phyloP scores from a whole-genome alignment of 2,888 invertebrate species.

The Meiosimyza decipiens region DNA sequence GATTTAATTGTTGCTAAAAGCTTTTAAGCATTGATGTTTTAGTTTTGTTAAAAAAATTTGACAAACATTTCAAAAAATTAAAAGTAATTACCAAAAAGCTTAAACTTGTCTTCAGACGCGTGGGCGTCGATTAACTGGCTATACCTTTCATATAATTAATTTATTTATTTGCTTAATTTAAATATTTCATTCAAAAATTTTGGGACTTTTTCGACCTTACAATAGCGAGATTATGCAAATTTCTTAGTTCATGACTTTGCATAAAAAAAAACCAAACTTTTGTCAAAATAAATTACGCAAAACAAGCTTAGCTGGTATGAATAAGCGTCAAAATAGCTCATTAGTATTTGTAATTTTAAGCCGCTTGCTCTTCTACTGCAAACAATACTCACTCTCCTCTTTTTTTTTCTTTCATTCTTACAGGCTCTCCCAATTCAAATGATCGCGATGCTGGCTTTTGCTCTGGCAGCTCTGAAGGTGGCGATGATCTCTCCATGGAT shows the following conservation, averaged over 20 bases:
- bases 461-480: conserved; percentile 71
- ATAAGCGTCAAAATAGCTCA: not conserved
- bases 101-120: conserved; percentile 24
- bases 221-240: conserved; percentile 32
- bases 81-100: no score
- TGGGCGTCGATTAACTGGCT: conserved; percentile 31
- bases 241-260: not conserved
- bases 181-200: not conserved
- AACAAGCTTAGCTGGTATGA: no score
- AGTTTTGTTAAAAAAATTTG: no score
- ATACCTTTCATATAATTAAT: not conserved
- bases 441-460: conserved; percentile 78
- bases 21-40: no score
- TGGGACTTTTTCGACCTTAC: not conserved
- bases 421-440: conserved; percentile 64
- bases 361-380: not conserved
- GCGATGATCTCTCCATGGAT: conserved; percentile 73
- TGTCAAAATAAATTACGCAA: conserved; percentile 18
- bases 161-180: conserved; percentile 19
- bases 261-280: conserved; percentile 8
- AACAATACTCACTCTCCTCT: conserved; percentile 2
- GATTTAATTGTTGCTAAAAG: no score
- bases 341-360: conserved; percentile 5
- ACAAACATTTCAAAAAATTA: no score
- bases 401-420: conserved; percentile 46